phyloP scores from a whole-genome alignment of 2,113 vertebrate genomes.

The Rattus rattus region DNA sequence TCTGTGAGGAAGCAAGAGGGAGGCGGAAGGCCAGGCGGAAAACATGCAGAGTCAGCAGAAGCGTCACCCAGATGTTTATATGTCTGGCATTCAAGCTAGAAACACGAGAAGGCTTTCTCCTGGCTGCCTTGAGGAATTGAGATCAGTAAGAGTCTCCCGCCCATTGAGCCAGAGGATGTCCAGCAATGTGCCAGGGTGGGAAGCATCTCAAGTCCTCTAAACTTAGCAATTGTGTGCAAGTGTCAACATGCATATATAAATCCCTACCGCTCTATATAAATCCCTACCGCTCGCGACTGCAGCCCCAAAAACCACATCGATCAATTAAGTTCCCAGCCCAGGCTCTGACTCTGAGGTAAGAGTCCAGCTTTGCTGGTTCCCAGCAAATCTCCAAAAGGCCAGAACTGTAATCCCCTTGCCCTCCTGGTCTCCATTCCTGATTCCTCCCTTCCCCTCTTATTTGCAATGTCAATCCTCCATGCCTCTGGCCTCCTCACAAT shows the following conservation, averaged over 20 bases:
- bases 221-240: not conserved
- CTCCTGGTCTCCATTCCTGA: not conserved
- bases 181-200: not conserved
- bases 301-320: not conserved
- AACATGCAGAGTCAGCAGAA: slow-evolving; percentile 70
- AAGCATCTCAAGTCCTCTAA: slow-evolving; percentile 1
- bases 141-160: not conserved
- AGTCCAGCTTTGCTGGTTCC: not conserved
- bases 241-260: not conserved
- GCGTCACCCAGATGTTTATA: not conserved
- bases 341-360: not conserved
- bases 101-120: not conserved
- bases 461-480: not conserved
- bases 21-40: slow-evolving; percentile 26
- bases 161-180: not conserved
- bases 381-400: slow-evolving; percentile 25
- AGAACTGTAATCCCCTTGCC: not conserved
- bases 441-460: not conserved
- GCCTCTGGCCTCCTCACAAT: not conserved
- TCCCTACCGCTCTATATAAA: not conserved
- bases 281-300: not conserved
- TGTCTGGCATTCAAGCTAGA: slow-evolving; percentile 22
- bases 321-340: slow-evolving; percentile 20
- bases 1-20: slow-evolving; percentile 69
- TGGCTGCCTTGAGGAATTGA: not conserved